Conservation (phyloP, 2,888 invertebrate genomes). For the Acronicta alni region DNA sequence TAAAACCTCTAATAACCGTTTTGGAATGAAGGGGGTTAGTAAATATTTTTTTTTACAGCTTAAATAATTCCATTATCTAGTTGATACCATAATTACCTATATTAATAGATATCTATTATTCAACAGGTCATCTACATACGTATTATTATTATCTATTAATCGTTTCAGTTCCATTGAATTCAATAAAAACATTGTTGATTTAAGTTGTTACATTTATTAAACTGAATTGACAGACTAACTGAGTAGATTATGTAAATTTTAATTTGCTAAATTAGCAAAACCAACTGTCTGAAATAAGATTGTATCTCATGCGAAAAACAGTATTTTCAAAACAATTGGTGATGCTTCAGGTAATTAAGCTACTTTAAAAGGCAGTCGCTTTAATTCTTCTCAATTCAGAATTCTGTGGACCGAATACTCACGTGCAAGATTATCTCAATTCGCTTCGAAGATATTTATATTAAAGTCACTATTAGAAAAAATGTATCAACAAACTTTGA, state of each 20-base stretch:
- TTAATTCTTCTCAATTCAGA: constrained; percentile 2
- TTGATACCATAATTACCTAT: too few species aligned
- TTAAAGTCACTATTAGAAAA: constrained; percentile 16
- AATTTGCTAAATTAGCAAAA: constrained; percentile 27
- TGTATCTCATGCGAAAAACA: constrained; percentile 23
- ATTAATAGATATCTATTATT: too few species aligned
- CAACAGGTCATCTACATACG: neutral
- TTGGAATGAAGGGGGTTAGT: too few species aligned
- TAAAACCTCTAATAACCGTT: too few species aligned
- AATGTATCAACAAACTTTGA: constrained; percentile 5
- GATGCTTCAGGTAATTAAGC: constrained; percentile 15
- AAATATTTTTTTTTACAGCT: too few species aligned
- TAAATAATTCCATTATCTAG: too few species aligned
- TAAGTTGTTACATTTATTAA: neutral
- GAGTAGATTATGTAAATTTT: constrained; percentile 27
- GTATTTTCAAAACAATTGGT: constrained; percentile 29
- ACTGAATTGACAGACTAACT: constrained; percentile 3
- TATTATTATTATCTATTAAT: neutral
- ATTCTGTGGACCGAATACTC: constrained; percentile 37
- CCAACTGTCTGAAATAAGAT: constrained; percentile 19
- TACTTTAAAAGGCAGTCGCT: neutral
- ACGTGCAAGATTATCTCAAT: constrained; percentile 24
- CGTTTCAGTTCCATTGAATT: constrained; percentile 2
- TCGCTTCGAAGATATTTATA: constrained; percentile 7
- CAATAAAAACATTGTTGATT: neutral